Percentiles rank a stretch among this genome's conserved stretches.
These are phyloP conservation scores for Patagioenas fasciata DNA, from an alignment of 2,113 vertebrate genomes.

Conservation along the genomic window DNA sequence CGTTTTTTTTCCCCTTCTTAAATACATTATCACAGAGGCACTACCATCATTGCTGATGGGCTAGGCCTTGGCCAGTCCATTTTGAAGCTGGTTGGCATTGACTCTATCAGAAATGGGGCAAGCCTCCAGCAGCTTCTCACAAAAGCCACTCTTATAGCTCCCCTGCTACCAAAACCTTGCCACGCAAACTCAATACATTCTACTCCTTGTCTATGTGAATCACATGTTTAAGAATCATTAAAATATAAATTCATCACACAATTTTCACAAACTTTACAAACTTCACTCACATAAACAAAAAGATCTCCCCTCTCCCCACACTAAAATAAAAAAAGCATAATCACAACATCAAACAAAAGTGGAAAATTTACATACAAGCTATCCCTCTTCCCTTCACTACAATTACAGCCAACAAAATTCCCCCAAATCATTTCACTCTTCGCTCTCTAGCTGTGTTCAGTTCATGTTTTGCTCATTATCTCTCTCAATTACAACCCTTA, in stretches of 20 bases:
- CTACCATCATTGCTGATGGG: background rate
- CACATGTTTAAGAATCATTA: too few relatives aligned
- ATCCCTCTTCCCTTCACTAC: background rate
- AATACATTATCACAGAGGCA: background rate
- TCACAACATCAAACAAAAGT: fast-evolving
- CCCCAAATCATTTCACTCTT: background rate
- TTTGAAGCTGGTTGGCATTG: background rate
- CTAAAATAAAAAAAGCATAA: background rate
- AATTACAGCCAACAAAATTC: background rate
- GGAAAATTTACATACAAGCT: background rate
- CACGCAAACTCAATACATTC: too few relatives aligned
- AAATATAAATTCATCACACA: background rate
- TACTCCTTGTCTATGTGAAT: too few relatives aligned
- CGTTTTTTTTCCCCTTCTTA: too few relatives aligned
- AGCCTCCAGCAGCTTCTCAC: background rate
- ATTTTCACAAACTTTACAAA: background rate
- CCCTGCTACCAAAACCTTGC: too few relatives aligned
- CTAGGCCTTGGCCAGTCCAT: background rate
- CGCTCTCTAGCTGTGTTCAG: background rate
- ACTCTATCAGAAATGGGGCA: background rate
- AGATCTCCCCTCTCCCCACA: background rate
- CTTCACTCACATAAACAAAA: background rate
- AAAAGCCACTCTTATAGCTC: too few relatives aligned
- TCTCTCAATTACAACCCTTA: background rate
- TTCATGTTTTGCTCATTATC: background rate